These are phyloP conservation scores for Fratercula arctica DNA, from an alignment of 2,797 vertebrate genomes.

Conservation along the genomic window DNA sequence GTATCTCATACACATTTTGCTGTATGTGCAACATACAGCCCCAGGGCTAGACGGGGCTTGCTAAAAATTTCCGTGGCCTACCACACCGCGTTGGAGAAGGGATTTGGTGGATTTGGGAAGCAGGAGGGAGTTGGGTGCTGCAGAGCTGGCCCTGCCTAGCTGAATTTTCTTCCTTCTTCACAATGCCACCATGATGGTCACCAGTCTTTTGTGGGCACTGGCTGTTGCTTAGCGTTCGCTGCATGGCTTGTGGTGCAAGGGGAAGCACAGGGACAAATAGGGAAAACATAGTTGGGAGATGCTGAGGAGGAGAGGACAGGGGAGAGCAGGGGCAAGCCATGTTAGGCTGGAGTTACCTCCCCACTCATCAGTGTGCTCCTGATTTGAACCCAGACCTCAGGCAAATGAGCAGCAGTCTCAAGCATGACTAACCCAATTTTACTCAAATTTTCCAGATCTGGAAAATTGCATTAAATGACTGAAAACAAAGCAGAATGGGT, in stretches of 20 bases:
- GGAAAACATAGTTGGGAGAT: background rate
- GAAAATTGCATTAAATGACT: background rate
- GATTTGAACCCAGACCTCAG: background rate
- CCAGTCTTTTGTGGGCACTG: background rate
- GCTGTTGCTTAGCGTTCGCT: background rate
- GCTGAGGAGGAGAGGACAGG: background rate
- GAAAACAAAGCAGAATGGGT: background rate
- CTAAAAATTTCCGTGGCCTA: background rate
- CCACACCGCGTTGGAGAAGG: background rate
- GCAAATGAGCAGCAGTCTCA: background rate
- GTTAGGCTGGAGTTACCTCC: background rate
- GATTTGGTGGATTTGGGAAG: background rate
- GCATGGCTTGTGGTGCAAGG: background rate
- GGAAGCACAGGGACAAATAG: background rate
- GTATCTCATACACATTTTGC: background rate
- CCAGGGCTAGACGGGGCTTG: background rate
- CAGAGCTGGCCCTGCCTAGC: background rate
- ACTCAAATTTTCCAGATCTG: background rate
- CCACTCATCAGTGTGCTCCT: background rate
- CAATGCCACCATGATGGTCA: fast-evolving
- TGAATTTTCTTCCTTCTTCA: background rate
- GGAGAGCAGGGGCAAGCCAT: background rate
- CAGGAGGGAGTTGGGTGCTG: background rate
- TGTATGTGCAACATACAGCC: background rate
- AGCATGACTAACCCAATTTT: background rate